Evolutionary conservation across 2,797 vertebrate genomes (phyloP).

Genomic region (Pteropus rufus): DNA sequence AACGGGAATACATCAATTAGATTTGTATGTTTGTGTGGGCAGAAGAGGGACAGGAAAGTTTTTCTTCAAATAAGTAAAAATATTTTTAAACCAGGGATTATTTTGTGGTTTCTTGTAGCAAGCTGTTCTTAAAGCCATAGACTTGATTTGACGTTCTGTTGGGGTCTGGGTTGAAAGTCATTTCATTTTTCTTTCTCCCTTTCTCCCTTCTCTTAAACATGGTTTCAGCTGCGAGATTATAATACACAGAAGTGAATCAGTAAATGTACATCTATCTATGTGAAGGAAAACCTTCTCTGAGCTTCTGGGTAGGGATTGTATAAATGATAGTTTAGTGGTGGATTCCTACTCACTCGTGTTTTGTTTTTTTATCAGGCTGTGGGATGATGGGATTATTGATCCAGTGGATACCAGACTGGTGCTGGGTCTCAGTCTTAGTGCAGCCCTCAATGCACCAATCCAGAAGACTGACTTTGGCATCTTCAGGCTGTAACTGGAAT

Average conservation of each 20-base stretch:
- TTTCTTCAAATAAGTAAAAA: constrained; percentile 32
- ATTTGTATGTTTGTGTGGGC: not conserved
- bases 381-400: constrained; percentile 99
- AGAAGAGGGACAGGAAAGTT: not conserved
- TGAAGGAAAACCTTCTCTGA: not conserved
- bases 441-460: constrained; percentile 92
- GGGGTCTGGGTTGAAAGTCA: not conserved
- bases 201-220: not conserved
- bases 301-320: not conserved
- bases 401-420: constrained; percentile 96
- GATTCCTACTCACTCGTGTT: not conserved
- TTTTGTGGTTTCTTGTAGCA: not conserved
- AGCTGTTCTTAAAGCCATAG: not conserved
- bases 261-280: too few species aligned
- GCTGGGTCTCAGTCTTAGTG: constrained; percentile 94
- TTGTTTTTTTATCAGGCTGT: constrained; percentile 85
- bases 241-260: not conserved
- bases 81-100: not conserved
- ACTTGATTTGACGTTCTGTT: not conserved
- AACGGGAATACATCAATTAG: not conserved
- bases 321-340: not conserved
- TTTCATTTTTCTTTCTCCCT: not conserved
- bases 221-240: not conserved
- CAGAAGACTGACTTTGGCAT: constrained; percentile 93
- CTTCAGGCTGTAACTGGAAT: constrained; percentile 90